phyloP scores from a whole-genome alignment of 2,888 invertebrate species.

The Xanthia togata region DNA sequence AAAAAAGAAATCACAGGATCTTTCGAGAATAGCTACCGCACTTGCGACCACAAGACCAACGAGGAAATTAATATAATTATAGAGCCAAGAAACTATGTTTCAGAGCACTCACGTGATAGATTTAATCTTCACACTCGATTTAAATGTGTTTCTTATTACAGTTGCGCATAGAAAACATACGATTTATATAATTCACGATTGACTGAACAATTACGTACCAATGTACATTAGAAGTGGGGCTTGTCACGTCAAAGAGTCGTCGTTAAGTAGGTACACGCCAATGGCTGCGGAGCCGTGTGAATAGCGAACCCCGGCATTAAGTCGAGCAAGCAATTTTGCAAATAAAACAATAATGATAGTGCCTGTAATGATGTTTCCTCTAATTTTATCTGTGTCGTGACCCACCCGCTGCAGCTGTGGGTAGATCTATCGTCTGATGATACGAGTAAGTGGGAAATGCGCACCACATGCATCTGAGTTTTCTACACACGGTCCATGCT shows the following conservation, averaged over 20 bases:
- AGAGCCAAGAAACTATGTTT: not conserved
- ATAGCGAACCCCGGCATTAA: slow-evolving; percentile 79
- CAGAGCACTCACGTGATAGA: not conserved
- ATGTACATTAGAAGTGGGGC: slow-evolving; percentile 78
- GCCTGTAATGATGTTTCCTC: slow-evolving; percentile 79
- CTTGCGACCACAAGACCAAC: not conserved
- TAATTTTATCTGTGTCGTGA: slow-evolving; percentile 78
- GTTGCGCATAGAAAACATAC: slow-evolving; percentile 49
- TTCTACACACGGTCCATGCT: not conserved
- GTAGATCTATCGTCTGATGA: slow-evolving; percentile 46
- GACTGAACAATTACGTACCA: slow-evolving; percentile 78
- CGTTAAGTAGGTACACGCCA: slow-evolving; percentile 81
- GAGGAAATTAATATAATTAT: not conserved
- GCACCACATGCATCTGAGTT: not conserved
- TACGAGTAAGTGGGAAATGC: slow-evolving; percentile 19
- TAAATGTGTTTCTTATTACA: slow-evolving; percentile 31
- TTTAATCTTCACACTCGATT: slow-evolving; percentile 11
- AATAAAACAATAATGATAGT: slow-evolving; percentile 86
- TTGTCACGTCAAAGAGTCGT: slow-evolving; percentile 82
- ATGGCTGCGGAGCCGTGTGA: slow-evolving; percentile 78
- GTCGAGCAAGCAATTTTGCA: slow-evolving; percentile 81
- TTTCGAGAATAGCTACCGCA: not conserved
- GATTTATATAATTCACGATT: slow-evolving; percentile 71
- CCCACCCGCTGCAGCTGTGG: slow-evolving; percentile 28
- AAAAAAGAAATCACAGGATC: not conserved